phyloP scores from a whole-genome alignment of 2,113 vertebrate species.

The Tyto alba region DNA sequence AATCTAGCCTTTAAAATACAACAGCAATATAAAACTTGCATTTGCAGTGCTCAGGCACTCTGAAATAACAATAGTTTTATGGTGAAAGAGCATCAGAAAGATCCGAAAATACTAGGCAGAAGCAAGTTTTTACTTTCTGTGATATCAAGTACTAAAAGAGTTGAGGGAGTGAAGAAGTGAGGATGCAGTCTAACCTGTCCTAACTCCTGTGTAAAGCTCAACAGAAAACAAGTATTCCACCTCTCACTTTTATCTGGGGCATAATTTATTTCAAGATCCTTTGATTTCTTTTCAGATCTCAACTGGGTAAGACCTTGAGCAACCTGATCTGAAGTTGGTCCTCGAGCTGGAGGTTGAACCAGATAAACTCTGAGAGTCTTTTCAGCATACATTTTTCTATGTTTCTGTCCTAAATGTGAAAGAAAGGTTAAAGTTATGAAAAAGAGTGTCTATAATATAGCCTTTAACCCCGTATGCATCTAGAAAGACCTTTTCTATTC shows the following conservation, averaged over 20 bases:
- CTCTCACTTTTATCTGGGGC: not conserved
- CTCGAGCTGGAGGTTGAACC: not conserved
- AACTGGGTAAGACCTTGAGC: not conserved
- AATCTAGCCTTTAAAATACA: not conserved
- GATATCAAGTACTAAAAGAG: not conserved
- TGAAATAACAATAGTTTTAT: not conserved
- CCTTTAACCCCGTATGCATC: not conserved
- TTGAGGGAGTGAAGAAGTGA: not conserved
- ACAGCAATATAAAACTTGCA: not conserved
- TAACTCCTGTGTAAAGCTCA: not conserved
- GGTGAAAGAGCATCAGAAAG: not conserved
- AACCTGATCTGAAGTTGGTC: not conserved
- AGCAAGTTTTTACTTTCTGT: not conserved
- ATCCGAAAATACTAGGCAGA: not conserved
- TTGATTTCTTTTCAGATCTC: not conserved
- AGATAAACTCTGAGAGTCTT: not conserved
- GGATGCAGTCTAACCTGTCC: not conserved
- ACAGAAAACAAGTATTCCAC: not conserved
- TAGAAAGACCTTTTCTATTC: not conserved
- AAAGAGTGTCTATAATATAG: not conserved
- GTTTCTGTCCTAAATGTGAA: not conserved
- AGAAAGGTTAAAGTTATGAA: not conserved
- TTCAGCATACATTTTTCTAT: not conserved
- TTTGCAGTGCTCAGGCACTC: not conserved
- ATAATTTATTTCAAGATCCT: not conserved